Conservation (phyloP, 23 tunicate species). For the Styela plicata region DNA sequence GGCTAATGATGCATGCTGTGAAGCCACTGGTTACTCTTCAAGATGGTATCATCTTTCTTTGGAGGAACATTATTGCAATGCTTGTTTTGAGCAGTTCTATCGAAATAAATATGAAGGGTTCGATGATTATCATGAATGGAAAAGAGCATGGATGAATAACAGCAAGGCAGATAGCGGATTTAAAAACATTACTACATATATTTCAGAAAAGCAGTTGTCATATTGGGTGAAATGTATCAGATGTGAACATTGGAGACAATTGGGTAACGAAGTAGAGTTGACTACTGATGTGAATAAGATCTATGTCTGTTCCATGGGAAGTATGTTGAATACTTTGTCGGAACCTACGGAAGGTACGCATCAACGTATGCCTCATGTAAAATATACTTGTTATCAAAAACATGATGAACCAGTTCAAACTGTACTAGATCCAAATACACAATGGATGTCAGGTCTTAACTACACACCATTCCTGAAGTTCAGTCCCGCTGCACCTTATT, state of each 20-base stretch:
- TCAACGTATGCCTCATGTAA: slow-evolving; percentile 39
- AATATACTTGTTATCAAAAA: slow-evolving; percentile 57
- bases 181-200: slow-evolving; percentile 47
- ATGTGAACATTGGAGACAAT: slow-evolving; percentile 67
- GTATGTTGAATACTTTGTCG: slow-evolving; percentile 47
- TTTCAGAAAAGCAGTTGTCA: slow-evolving; percentile 68
- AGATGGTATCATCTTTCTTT: slow-evolving; percentile 79
- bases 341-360: neutral
- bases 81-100: slow-evolving; percentile 72
- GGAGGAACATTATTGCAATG: slow-evolving; percentile 91
- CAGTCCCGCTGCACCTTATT: slow-evolving; percentile 84
- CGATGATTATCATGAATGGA: slow-evolving; percentile 76
- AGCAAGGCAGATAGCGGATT: slow-evolving; percentile 68
- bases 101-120: slow-evolving; percentile 63
- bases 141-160: slow-evolving; percentile 75
- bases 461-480: slow-evolving; percentile 69
- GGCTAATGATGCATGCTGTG: slow-evolving; percentile 54
- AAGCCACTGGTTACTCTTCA: slow-evolving; percentile 78
- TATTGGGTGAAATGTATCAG: slow-evolving; percentile 70
- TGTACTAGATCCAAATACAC: slow-evolving; percentile 25
- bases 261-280: slow-evolving; percentile 67
- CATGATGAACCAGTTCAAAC: slow-evolving; percentile 40
- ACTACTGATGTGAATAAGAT: slow-evolving; percentile 40
- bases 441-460: slow-evolving; percentile 59
- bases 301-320: slow-evolving; percentile 71